Percentiles rank a stretch among this genome's conserved stretches.
phyloP scores from a whole-genome alignment of 2,888 invertebrate species.

The Drosophila recens region DNA sequence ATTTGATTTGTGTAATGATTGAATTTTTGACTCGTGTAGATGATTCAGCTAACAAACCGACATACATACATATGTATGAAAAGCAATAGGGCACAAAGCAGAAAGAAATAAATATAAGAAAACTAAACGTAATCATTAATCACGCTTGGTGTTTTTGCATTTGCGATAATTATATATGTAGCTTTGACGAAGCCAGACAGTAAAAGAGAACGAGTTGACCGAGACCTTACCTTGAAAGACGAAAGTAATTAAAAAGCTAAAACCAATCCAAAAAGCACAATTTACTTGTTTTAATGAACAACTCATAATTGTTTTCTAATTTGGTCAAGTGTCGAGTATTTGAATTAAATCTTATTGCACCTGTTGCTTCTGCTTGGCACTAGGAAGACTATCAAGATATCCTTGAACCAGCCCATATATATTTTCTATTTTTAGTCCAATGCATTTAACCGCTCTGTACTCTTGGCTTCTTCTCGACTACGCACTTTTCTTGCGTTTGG shows the following conservation, averaged over 20 bases:
- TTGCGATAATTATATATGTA: slow-evolving; percentile 63
- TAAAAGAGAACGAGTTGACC: slow-evolving; percentile 70
- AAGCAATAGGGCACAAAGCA: slow-evolving; percentile 4
- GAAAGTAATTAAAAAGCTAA: slow-evolving; percentile 24
- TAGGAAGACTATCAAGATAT: slow-evolving; percentile 29
- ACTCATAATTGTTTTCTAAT: slow-evolving; percentile 21
- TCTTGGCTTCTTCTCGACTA: slow-evolving; percentile 7
- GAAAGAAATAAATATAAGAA: slow-evolving; percentile 27
- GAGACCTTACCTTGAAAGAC: slow-evolving; percentile 72
- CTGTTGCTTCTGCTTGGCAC: not conserved
- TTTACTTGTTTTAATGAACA: slow-evolving; percentile 12
- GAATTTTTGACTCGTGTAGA: slow-evolving; percentile 26
- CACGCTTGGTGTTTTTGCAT: slow-evolving; percentile 61
- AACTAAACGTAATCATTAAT: slow-evolving; percentile 66
- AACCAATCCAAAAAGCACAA: not conserved
- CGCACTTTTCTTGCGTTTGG: slow-evolving; percentile 24
- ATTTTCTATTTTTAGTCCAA: slow-evolving; percentile 56
- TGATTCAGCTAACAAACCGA: slow-evolving; percentile 27
- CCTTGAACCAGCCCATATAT: slow-evolving; percentile 36
- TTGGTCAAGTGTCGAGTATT: slow-evolving; percentile 1
- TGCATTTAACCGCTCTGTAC: slow-evolving; percentile 23
- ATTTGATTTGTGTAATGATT: slow-evolving; percentile 24
- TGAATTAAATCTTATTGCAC: slow-evolving; percentile 14
- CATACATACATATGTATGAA: not conserved
- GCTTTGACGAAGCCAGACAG: slow-evolving; percentile 43